Percentiles rank a stretch among this genome's conserved stretches.
Evolutionary conservation across 2,888 invertebrate genomes (phyloP).

Genomic region (Xanthia icteritia): DNA sequence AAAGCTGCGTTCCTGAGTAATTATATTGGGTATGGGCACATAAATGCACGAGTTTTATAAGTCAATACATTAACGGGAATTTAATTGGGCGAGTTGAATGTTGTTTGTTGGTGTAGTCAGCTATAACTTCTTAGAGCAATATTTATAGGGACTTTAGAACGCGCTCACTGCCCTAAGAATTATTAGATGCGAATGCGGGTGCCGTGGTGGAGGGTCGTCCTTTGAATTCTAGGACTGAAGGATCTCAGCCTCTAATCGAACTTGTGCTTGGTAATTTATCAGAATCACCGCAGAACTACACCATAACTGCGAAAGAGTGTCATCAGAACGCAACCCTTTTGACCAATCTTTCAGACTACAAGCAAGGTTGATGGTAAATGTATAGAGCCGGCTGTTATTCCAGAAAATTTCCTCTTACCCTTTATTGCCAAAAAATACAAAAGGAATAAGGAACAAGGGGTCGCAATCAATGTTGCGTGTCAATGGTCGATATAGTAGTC

Average conservation of each 20-base stretch:
- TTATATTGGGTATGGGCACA: conserved; percentile 47
- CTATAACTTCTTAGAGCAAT: conserved; percentile 30
- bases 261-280: neutral
- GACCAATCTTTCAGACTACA: neutral
- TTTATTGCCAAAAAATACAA: conserved; percentile 28
- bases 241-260: neutral
- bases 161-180: conserved; percentile 2
- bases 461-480: conserved; percentile 69
- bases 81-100: conserved; percentile 48
- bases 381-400: conserved; percentile 20
- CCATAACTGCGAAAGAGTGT: neutral
- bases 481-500: conserved; percentile 69
- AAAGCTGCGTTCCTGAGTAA: conserved; percentile 41
- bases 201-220: too few species aligned
- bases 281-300: neutral
- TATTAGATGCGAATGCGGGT: neutral
- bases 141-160: conserved; percentile 37
- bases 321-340: neutral
- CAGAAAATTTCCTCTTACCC: conserved; percentile 21
- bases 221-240: neutral
- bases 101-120: conserved; percentile 34
- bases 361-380: neutral
- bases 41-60: conserved; percentile 60
- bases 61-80: conserved; percentile 56
- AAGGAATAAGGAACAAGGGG: conserved; percentile 47